Percentiles rank a stretch among this genome's conserved stretches.
These are phyloP conservation scores for Steatocranus sp. DNA, from an alignment of 2,797 vertebrate genomes.

Conservation along the genomic window DNA sequence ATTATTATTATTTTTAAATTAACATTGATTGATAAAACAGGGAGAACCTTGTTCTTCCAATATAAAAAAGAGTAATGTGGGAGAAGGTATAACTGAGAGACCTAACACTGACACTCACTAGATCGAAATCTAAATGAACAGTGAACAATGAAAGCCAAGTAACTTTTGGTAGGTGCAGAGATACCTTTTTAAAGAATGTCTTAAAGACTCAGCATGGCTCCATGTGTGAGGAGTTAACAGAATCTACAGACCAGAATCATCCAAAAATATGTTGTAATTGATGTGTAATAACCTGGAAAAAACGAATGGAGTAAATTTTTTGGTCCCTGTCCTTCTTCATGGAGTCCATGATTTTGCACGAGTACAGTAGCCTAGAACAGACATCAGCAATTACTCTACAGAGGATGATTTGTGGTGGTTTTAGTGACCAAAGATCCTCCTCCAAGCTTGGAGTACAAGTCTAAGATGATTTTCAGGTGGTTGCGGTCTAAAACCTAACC, in stretches of 20 bases:
- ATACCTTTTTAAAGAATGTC: not conserved
- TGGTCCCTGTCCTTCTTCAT: not conserved
- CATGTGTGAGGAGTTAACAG: not conserved
- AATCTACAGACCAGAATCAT: not conserved
- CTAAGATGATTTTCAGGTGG: not conserved
- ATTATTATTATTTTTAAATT: not conserved
- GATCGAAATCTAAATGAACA: not conserved
- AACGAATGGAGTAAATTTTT: rapidly evolving
- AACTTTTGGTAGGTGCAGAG: not conserved
- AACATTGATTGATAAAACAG: not conserved
- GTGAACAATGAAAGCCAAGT: not conserved
- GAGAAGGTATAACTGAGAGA: not conserved
- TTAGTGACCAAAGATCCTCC: rapidly evolving
- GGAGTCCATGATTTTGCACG: not conserved
- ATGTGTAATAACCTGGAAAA: not conserved
- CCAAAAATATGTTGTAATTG: not conserved
- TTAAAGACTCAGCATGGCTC: not conserved
- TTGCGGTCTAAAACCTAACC: rapidly evolving
- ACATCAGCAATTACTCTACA: rapidly evolving
- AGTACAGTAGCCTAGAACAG: not conserved
- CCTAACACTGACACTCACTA: not conserved
- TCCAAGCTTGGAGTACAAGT: not conserved
- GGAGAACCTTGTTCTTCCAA: not conserved
- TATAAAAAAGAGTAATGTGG: rapidly evolving
- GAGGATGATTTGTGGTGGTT: not conserved